phyloP scores from a whole-genome alignment of 2,888 invertebrate species.

The Lottia gigantea region DNA sequence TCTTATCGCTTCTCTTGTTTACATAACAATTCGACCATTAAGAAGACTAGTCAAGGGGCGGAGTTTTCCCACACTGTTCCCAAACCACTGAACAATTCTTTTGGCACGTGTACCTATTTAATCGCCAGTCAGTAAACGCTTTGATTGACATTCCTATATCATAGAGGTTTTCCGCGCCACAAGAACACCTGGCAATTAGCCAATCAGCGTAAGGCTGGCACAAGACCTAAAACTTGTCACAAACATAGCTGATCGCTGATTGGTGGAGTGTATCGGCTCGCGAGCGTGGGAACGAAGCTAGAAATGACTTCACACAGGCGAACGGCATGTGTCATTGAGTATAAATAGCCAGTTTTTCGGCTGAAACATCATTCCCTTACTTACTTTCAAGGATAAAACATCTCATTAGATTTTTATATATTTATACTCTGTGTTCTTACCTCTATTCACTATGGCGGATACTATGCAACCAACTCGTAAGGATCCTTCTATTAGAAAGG shows the following conservation, averaged over 20 bases:
- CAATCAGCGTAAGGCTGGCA: constrained; percentile 35
- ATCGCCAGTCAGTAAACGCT: constrained; percentile 38
- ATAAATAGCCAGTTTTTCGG: constrained; percentile 34
- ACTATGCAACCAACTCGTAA: constrained; percentile 18
- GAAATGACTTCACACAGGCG: constrained; percentile 54
- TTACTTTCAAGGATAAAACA: constrained; percentile 17
- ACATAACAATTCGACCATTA: constrained; percentile 28
- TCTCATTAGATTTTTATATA: no score
- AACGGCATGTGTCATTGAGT: constrained; percentile 47
- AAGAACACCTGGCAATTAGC: constrained; percentile 40
- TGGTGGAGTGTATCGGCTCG: constrained; percentile 48
- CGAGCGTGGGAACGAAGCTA: constrained; percentile 58
- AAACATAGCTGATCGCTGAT: constrained; percentile 32
- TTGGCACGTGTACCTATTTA: constrained; percentile 52
- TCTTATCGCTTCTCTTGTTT: constrained; percentile 25
- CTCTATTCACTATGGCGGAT: constrained; percentile 19
- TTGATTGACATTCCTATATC: constrained; percentile 46
- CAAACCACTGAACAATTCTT: constrained; percentile 44
- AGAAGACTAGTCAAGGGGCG: constrained; percentile 38
- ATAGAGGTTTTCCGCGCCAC: constrained; percentile 22
- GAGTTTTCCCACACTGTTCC: constrained; percentile 60
- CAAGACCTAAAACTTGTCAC: constrained; percentile 30
- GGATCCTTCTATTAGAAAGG: constrained; percentile 25
- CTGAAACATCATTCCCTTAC: not conserved
- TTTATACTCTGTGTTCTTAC: no score